Conservation (phyloP, 2,888 invertebrate species). For the Tromatobia lineatoria region DNA sequence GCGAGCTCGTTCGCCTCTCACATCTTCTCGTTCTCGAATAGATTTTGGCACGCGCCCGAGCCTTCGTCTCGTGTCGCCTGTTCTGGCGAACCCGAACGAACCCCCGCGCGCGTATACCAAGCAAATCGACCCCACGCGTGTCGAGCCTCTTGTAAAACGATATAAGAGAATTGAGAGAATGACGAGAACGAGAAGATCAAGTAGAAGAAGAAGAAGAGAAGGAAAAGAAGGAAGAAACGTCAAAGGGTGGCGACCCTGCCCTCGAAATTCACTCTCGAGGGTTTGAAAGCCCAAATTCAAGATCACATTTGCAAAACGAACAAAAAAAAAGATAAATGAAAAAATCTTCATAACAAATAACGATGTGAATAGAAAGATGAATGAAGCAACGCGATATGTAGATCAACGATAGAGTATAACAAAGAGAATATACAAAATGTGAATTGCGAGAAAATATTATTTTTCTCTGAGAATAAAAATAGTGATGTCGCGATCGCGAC, state of each 20-base stretch:
- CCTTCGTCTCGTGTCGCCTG: slow-evolving; percentile 54
- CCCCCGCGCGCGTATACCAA: slow-evolving; percentile 43
- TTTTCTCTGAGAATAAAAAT: not conserved
- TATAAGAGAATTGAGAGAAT: slow-evolving; percentile 60
- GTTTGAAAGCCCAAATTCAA: slow-evolving; percentile 20
- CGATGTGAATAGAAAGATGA: slow-evolving; percentile 11
- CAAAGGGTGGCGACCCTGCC: slow-evolving; percentile 35
- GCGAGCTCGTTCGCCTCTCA: slow-evolving; percentile 47
- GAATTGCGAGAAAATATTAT: not conserved
- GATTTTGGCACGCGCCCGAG: slow-evolving; percentile 66
- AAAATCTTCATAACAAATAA: not conserved
- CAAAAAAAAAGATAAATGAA: slow-evolving; percentile 11
- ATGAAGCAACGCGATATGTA: slow-evolving; percentile 26
- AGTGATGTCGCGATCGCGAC: slow-evolving; percentile 27
- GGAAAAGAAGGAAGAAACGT: slow-evolving; percentile 58
- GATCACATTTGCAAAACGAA: not conserved
- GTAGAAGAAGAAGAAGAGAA: slow-evolving; percentile 42
- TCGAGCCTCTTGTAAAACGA: slow-evolving; percentile 58
- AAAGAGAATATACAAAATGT: slow-evolving; percentile 8
- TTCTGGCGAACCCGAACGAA: slow-evolving; percentile 66
- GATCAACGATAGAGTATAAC: slow-evolving; percentile 7
- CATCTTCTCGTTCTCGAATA: slow-evolving; percentile 65
- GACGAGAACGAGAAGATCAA: slow-evolving; percentile 47
- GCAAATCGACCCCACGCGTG: slow-evolving; percentile 55
- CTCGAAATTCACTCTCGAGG: slow-evolving; percentile 23